Evolutionary conservation across 2,888 invertebrate species (phyloP).

Genomic region (Argyra leucocephala): DNA sequence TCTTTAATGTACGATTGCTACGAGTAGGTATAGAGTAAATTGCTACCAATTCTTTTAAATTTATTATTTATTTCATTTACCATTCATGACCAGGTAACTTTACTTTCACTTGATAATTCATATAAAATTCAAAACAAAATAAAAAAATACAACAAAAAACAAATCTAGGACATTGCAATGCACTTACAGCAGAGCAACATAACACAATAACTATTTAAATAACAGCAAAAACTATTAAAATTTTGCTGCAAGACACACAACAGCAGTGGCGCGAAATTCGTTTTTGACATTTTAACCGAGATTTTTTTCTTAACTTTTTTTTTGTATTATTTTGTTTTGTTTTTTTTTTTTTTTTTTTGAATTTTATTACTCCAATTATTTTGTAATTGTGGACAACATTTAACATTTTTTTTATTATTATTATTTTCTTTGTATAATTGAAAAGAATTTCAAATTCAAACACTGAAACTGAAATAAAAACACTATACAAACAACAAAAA

Average conservation of each 20-base stretch:
- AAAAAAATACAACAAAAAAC: not conserved
- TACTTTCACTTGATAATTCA: constrained; percentile 3
- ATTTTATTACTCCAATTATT: constrained; percentile 6
- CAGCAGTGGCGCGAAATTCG: not conserved
- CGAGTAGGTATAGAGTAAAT: no score
- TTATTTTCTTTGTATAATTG: not conserved
- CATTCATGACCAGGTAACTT: not conserved
- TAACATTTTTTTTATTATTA: not conserved
- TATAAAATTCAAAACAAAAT: not conserved
- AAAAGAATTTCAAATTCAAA: not conserved
- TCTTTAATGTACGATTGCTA: no score
- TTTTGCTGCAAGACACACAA: not conserved
- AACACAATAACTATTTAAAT: not conserved
- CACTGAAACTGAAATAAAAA: not conserved
- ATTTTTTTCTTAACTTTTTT: not conserved
- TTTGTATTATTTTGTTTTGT: not conserved
- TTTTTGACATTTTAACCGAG: not conserved
- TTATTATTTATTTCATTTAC: not conserved
- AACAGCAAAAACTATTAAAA: not conserved
- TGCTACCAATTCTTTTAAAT: not conserved
- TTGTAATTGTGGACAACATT: not conserved
- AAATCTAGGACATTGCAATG: constrained; percentile 1
- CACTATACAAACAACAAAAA: not conserved
- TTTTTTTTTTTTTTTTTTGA: not conserved
- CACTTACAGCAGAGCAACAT: not conserved